A percentile compares a stretch with the other conserved stretches of the same genome.
Conservation (phyloP, 2,113 vertebrate genomes). For the Oryzias woworae region DNA sequence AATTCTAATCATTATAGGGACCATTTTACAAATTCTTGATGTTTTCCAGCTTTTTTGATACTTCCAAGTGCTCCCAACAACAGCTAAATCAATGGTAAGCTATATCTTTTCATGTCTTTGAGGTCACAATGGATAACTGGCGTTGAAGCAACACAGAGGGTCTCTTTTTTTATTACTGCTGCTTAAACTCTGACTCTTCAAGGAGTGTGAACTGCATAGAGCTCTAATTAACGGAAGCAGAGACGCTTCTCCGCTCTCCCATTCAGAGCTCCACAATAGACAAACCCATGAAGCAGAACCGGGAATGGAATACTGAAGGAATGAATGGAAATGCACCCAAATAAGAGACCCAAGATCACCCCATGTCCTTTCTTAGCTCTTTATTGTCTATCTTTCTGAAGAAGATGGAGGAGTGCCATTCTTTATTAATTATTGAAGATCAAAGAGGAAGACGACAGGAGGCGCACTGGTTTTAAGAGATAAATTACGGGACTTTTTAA, state of each 20-base stretch:
- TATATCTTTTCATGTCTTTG: conserved; percentile 60
- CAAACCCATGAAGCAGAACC: conserved; percentile 82
- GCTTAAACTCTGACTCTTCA: conserved; percentile 70
- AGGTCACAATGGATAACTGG: conserved; percentile 50
- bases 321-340: conserved; percentile 75
- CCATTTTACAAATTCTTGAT: not conserved
- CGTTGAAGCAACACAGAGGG: conserved; percentile 49
- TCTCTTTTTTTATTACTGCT: conserved; percentile 32
- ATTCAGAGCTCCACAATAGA: conserved; percentile 82
- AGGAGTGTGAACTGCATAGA: conserved; percentile 75
- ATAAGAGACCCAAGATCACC: conserved; percentile 68
- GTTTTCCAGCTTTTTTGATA: conserved; percentile 13
- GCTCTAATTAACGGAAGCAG: conserved; percentile 84
- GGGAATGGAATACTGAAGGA: conserved; percentile 73
- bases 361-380: conserved; percentile 47
- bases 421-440: conserved; percentile 63
- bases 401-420: conserved; percentile 52
- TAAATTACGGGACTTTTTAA: conserved; percentile 20
- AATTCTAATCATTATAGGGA: too few species aligned
- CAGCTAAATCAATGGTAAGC: conserved; percentile 36
- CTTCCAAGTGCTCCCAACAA: conserved; percentile 9
- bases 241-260: conserved; percentile 73
- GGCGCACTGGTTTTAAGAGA: conserved; percentile 43
- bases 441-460: conserved; percentile 40
- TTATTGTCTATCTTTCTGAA: conserved; percentile 55